Percentiles rank a stretch among this genome's conserved stretches.
These are phyloP conservation scores for Phanerotoma sp. DNA, from an alignment of 2,888 invertebrate genomes.

Conservation along the genomic window DNA sequence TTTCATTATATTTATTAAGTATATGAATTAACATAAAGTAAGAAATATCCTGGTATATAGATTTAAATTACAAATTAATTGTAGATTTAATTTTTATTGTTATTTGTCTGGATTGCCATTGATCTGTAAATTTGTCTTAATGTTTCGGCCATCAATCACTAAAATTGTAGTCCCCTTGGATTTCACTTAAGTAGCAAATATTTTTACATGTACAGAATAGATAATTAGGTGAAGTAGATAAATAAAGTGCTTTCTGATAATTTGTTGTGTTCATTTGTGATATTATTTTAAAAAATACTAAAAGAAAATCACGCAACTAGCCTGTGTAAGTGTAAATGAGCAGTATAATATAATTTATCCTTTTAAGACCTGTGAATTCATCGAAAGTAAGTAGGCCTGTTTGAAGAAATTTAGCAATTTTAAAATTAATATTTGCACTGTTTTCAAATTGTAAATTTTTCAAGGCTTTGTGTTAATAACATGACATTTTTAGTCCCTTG, in stretches of 20 bases:
- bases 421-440: no score
- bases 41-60: not conserved
- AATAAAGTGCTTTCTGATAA: constrained; percentile 43
- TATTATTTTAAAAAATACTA: not conserved
- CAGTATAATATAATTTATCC: no score
- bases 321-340: no score
- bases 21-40: not conserved
- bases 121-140: no score
- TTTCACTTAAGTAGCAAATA: constrained; percentile 42
- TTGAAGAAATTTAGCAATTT: no score
- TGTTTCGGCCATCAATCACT: not conserved
- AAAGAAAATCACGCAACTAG: no score
- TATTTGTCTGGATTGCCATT: no score
- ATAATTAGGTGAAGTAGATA: constrained; percentile 47
- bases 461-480: no score
- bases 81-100: not conserved
- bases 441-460: no score
- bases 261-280: not conserved
- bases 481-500: no score
- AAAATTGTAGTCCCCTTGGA: not conserved
- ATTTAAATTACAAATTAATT: not conserved
- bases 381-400: no score
- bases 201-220: constrained; percentile 56
- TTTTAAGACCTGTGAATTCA: no score
- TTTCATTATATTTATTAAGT: not conserved